Conservation (phyloP, 2,797 vertebrate genomes). For the Myiotriccus ornatus region DNA sequence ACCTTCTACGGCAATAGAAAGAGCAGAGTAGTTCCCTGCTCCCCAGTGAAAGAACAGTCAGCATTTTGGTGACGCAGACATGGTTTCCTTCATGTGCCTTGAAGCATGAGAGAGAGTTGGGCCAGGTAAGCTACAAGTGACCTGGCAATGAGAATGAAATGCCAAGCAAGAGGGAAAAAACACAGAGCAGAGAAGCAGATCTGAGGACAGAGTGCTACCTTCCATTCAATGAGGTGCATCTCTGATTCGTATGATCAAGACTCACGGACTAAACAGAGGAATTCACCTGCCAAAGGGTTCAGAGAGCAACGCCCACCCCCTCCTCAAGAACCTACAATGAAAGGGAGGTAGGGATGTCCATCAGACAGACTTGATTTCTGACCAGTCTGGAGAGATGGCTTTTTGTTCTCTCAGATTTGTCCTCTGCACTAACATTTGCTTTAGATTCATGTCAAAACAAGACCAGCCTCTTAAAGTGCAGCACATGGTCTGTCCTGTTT, state of each 20-base stretch:
- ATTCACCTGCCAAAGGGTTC: background rate
- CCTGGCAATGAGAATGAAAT: background rate
- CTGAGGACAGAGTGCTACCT: background rate
- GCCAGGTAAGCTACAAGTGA: background rate
- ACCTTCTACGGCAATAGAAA: background rate
- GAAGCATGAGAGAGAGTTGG: background rate
- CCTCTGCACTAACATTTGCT: background rate
- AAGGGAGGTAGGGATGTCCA: background rate
- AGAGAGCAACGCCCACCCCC: background rate
- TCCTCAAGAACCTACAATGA: background rate
- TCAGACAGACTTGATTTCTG: background rate
- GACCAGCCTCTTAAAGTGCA: background rate
- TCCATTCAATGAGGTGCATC: background rate
- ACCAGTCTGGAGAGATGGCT: rapidly evolving
- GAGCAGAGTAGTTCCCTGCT: background rate
- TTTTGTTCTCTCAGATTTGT: constrained; percentile 7
- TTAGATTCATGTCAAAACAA: constrained; percentile 46
- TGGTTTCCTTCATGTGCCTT: background rate
- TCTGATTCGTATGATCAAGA: background rate
- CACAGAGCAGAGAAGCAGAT: background rate
- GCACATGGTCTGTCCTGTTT: background rate
- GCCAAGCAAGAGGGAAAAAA: background rate
- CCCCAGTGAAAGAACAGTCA: background rate
- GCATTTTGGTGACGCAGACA: background rate
- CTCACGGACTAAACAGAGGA: background rate